phyloP scores from a whole-genome alignment of 1,140 invertebrate species.

The Pollicipes pollicipes region DNA sequence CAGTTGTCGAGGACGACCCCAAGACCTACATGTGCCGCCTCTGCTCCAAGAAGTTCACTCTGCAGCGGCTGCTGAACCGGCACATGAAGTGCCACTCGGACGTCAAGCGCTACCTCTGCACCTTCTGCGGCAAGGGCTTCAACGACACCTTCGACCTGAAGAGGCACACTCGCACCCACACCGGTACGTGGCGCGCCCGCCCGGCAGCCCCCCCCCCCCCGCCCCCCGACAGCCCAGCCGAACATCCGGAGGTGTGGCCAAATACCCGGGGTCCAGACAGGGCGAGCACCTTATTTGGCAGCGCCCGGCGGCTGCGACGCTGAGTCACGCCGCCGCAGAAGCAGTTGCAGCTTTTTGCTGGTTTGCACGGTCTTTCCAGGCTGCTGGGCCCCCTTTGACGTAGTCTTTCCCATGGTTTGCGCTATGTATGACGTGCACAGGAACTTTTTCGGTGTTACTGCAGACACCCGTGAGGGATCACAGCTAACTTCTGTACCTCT shows the following conservation, averaged over 20 bases:
- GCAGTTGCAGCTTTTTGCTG: too few species aligned
- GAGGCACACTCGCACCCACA: conserved; percentile 95
- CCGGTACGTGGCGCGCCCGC: conserved; percentile 51
- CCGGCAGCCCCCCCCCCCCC: neutral
- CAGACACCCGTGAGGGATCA: too few species aligned
- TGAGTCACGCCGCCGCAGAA: too few species aligned
- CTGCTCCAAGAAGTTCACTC: conserved; percentile 81
- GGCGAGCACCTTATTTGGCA: neutral
- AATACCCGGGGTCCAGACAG: too few species aligned
- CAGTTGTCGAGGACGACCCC: conserved; percentile 35
- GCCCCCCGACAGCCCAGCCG: neutral
- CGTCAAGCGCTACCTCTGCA: conserved; percentile 94
- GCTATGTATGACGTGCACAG: too few species aligned
- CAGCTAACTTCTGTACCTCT: too few species aligned
- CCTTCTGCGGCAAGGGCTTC: conserved; percentile 98
- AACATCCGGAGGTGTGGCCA: conserved; percentile 1
- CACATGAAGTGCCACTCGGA: conserved; percentile 99
- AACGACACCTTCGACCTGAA: conserved; percentile 99
- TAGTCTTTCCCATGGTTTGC: too few species aligned
- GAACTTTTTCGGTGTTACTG: too few species aligned
- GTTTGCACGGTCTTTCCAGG: too few species aligned
- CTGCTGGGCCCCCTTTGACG: too few species aligned
- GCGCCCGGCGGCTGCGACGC: too few species aligned
- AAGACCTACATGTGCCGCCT: conserved; percentile 65
- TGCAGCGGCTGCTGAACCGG: conserved; percentile 87